Evolutionary conservation across 92 coral and sea anemone genomes (phyloP).

Genomic region (Siderastrea siderea): DNA sequence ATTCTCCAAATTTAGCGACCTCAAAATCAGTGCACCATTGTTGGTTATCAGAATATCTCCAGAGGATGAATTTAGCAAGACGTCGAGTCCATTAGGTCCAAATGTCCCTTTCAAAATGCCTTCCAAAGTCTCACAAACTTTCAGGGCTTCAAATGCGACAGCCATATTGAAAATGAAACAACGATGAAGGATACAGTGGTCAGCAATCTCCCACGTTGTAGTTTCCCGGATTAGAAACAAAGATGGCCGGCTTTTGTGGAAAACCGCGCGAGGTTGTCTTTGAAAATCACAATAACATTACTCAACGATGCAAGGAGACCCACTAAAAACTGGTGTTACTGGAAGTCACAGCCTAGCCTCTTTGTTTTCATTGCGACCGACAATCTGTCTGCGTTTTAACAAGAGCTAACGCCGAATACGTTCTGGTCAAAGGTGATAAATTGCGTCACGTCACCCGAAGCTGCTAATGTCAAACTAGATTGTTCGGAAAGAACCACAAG

Average conservation of each 20-base stretch:
- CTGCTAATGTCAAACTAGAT: background rate
- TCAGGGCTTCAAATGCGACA: constrained; percentile 61
- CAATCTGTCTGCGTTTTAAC: background rate
- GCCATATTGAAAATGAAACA: constrained; percentile 82
- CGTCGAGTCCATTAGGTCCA: constrained; percentile 97
- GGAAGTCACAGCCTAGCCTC: background rate
- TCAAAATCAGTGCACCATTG: constrained; percentile 82
- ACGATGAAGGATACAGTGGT: background rate
- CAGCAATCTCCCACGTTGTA: constrained; percentile 44
- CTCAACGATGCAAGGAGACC: background rate
- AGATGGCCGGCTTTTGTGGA: constrained; percentile 45
- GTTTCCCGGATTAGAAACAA: constrained; percentile 66
- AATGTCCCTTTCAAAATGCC: constrained; percentile 81
- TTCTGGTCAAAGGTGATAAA: background rate
- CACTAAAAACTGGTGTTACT: background rate
- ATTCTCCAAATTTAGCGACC: constrained; percentile 73
- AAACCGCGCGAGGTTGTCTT: constrained; percentile 20
- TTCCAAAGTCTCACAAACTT: constrained; percentile 75
- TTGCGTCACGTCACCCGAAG: constrained; percentile 4
- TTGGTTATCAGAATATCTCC: constrained; percentile 91
- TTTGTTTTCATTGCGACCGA: background rate
- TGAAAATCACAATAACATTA: background rate
- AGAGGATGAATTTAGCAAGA: constrained; percentile 85
- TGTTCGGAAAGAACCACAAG: constrained; percentile 20
- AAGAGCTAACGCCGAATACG: background rate